Base-by-base conservation (phyloP, 2,797 vertebrate genomes). In the Oceanodroma leucorhoa region DNA sequence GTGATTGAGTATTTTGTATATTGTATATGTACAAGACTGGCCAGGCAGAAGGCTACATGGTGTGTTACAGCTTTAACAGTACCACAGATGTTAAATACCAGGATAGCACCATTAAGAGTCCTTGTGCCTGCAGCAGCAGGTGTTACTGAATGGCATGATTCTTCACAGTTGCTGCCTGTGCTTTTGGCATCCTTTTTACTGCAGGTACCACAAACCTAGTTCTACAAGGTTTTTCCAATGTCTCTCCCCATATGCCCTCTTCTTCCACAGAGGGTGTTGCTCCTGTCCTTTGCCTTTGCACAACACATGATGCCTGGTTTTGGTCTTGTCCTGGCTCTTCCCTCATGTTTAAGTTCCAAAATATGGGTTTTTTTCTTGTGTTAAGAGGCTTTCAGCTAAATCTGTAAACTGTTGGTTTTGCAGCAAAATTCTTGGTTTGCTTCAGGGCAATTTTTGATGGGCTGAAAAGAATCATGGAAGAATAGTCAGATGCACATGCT, bases 21-120 rank as follows among this genome's bases (percentile, higher is more conserved):
- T 36, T 50, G 29, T 30, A 1, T 10, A 11, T 29, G 12, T 50
- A n/a, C 32, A 36, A 48, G 64, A 18, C 55, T 61, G 62, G 14
- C 23, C 15, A 3, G 61, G 78, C n/a, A 90, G 86, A 62, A 30
- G 53, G 57, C 22, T 46, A 0, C 0, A 0, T 8, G 57, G 26
- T 45, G 0, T 36, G 5, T 65, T 30, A 57, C n/a, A 90, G 55
- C 34, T 70, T 48, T 24, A 62, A n/a, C 36, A 51, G 36, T 67
- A 22, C 17, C 30, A 20, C 7, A 21, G 23, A 10, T 81, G 65
- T 46, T 51, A 58, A 83, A 53, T n/a, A 21, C 30, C 45, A 46
- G 58, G 40, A n/a, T 7, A 69, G 62, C 10, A 29, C 36, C 22
- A 9, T 30, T 55, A 9, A 34, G 23, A 5, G 32, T 55, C 66